Percentiles rank a stretch among this genome's conserved stretches.
phyloP scores from a whole-genome alignment of 1,140 invertebrate species.

The Calycopis cecrops region DNA sequence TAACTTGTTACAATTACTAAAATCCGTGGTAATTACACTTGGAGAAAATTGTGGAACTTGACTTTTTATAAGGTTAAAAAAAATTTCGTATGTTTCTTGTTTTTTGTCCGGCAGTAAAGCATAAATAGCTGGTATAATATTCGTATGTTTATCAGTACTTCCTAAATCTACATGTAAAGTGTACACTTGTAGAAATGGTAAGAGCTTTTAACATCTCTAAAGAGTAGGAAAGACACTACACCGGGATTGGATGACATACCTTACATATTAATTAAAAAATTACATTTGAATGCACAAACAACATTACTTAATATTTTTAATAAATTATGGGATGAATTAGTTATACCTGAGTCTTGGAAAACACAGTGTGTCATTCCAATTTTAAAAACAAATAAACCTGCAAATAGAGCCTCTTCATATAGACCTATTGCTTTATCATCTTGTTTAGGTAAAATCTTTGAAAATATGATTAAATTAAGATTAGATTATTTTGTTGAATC shows the following conservation, averaged over 20 bases:
- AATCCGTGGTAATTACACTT: too few species aligned
- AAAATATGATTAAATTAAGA: conserved; percentile 24
- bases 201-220: conserved; percentile 6
- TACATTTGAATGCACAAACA: conserved; percentile 13
- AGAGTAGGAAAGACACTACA: conserved; percentile 17
- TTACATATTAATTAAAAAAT: conserved; percentile 20
- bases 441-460: conserved; percentile 28
- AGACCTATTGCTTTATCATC: conserved; percentile 25
- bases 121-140: too few species aligned
- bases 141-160: too few species aligned
- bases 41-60: too few species aligned
- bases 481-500: conserved; percentile 24
- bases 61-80: too few species aligned
- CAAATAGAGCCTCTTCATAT: conserved; percentile 20
- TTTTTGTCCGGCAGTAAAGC: too few species aligned
- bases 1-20: too few species aligned
- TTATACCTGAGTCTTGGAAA: conserved; percentile 30
- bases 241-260: conserved; percentile 22
- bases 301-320: conserved; percentile 23
- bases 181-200: too few species aligned
- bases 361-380: conserved; percentile 29
- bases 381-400: conserved; percentile 24
- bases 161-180: too few species aligned
- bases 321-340: conserved; percentile 21
- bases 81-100: too few species aligned